Evolutionary conservation across 2,113 vertebrate genomes (phyloP), one percentile per base, ranked within the genome.

Genomic region (Myotis davidii): DNA sequence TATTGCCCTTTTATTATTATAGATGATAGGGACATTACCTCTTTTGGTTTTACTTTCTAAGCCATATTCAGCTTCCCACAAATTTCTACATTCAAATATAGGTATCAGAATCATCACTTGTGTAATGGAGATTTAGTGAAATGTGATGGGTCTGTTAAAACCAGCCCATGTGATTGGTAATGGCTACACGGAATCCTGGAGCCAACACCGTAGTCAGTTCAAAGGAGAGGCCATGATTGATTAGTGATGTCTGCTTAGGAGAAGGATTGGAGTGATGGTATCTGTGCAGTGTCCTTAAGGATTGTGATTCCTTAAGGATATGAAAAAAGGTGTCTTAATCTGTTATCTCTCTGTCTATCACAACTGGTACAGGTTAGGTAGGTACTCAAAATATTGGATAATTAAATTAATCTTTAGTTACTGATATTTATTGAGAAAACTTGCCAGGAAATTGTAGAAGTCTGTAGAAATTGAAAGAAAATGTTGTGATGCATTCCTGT

Each of bases 391-490:
- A 56, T 73, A 52, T 42, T 64, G 85, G 61, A 45, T 64, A 48
- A 34, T 54, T 72, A 61, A 45, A 65, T 86, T 92, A 84, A 34
- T 56, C 42, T 76, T 76, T 34, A 76, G 45, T 61, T 86, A 52
- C 17, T 69, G 27, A 32, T 59, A 6, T 76, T 67, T 84, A 56
- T 69, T 85, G 9, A 82, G n/a, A 74, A 76, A 76, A 87, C 42
- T 82, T 76, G 32, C 17, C 34, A 52, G 59, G 82, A 70, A 83
- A 74, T 82, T 82, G 13, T 42, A 96, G 23, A 83, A 29, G 50
- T 77, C 23, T 54, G 3, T 94, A 91, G 45, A 59, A 17, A 83
- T 83, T 32, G 74, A 20, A 96, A 64, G 69, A 81, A 74, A 96
- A 56, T 93, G 29, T 76, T 82, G 25, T 39, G 45, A 64, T 45